Percentiles rank a stretch among this genome's conserved stretches.
Evolutionary conservation across 2,113 vertebrate genomes (phyloP).

Genomic region (Lampris incognitus): DNA sequence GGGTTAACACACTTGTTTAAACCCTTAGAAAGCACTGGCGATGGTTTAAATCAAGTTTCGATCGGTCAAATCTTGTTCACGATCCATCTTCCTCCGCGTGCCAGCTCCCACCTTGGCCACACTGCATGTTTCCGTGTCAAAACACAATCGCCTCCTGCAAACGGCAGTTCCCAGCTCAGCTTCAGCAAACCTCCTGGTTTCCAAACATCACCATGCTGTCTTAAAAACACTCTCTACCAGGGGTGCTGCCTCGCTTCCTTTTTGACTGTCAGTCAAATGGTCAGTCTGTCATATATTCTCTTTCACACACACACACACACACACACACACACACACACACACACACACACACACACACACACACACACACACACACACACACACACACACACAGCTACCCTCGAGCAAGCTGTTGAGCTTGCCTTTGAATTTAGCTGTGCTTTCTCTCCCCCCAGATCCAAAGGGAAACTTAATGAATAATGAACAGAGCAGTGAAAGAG

Average conservation of each 20-base stretch:
- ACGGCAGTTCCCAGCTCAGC: conserved; percentile 23
- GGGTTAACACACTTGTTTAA: too few relatives aligned
- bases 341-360: conserved; percentile 28
- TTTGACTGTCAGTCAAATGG: conserved; percentile 49
- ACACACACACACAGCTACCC: conserved; percentile 59
- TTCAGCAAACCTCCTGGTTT: conserved; percentile 14
- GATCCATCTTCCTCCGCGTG: not conserved
- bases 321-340: not conserved
- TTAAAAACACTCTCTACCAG: conserved; percentile 9
- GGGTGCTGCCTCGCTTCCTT: conserved; percentile 12
- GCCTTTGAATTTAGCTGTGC: conserved; percentile 68
- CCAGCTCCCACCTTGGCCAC: not conserved
- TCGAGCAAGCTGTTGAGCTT: conserved; percentile 69
- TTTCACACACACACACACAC: conserved; percentile 5
- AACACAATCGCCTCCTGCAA: conserved; percentile 30
- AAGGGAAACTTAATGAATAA: conserved; percentile 82
- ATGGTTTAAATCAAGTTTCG: too few relatives aligned
- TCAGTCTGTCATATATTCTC: conserved; percentile 26
- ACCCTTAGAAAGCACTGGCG: too few relatives aligned
- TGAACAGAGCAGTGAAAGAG: conserved; percentile 71
- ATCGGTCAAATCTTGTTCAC: too few relatives aligned
- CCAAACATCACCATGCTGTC: conserved; percentile 12
- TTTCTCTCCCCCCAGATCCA: conserved; percentile 67
- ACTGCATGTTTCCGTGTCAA: not conserved
- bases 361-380: not conserved